A percentile compares a stretch with the other conserved stretches of the same genome.
These are phyloP conservation scores for Melanostoma mellinum DNA, from an alignment of 2,888 invertebrate species.

Conservation along the genomic window DNA sequence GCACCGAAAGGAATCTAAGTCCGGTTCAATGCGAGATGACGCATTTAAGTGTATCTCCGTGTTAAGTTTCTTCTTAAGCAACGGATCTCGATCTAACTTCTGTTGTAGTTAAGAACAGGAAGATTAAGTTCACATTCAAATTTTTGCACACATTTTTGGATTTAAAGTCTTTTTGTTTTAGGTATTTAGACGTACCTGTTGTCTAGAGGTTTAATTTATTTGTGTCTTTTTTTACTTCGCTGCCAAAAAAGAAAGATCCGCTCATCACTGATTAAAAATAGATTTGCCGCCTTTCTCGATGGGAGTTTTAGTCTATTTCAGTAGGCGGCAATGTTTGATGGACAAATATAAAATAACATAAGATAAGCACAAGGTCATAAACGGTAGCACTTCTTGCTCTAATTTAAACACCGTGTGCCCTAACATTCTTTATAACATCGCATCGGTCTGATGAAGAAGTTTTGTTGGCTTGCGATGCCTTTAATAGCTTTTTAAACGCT, in stretches of 20 bases:
- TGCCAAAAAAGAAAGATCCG: background rate
- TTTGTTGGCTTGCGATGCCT: constrained; percentile 34
- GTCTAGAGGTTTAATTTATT: background rate
- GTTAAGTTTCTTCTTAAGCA: constrained; percentile 19
- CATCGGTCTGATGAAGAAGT: constrained; percentile 8
- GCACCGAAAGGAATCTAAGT: constrained; percentile 67
- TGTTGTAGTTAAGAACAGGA: constrained; percentile 15
- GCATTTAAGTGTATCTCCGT: constrained; percentile 43
- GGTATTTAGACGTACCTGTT: constrained; percentile 9
- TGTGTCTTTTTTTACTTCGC: background rate
- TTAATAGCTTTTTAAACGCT: constrained; percentile 60
- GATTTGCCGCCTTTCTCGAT: constrained; percentile 3
- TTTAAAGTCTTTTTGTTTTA: background rate
- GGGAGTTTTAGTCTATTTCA: background rate
- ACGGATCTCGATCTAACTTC: constrained; percentile 16
- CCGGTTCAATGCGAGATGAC: constrained; percentile 61
- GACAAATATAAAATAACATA: constrained; percentile 8
- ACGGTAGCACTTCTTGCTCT: constrained; percentile 16
- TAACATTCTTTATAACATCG: constrained; percentile 8
- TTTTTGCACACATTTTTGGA: constrained; percentile 11
- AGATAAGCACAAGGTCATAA: constrained; percentile 17
- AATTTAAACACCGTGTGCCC: constrained; percentile 28
- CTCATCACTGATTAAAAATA: constrained; percentile 35
- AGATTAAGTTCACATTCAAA: constrained; percentile 41
- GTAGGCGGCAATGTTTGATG: constrained; percentile 5